These are phyloP conservation scores for Nansenia antarctica DNA, from an alignment of 2,113 vertebrate genomes.

Conservation along the genomic window DNA sequence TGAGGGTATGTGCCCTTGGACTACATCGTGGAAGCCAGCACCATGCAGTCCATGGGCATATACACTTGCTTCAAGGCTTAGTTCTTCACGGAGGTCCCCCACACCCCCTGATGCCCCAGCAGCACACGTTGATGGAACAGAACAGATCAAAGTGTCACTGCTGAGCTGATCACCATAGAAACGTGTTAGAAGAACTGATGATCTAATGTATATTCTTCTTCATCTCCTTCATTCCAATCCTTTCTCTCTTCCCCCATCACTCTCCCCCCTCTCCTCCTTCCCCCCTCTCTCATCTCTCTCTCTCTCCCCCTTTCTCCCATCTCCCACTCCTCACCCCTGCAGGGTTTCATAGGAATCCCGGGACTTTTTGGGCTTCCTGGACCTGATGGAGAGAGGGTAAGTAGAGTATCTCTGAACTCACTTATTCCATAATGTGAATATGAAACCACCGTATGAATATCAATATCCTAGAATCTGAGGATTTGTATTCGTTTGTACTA, in stretches of 20 bases:
- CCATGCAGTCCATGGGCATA: constrained; percentile 99
- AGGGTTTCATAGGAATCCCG: constrained; percentile 93
- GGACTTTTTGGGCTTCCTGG: constrained; percentile 91
- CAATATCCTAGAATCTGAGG: neutral
- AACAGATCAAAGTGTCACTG: constrained; percentile 10
- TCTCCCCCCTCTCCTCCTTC: constrained; percentile 7
- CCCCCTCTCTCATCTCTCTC: neutral
- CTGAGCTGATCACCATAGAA: neutral
- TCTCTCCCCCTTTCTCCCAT: constrained; percentile 12
- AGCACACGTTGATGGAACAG: neutral
- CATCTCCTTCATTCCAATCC: neutral
- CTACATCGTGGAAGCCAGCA: constrained; percentile 99
- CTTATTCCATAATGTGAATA: neutral
- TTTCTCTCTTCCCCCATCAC: constrained; percentile 52
- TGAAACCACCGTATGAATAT: neutral
- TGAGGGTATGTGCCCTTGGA: constrained; percentile 99
- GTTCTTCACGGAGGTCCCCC: constrained; percentile 76
- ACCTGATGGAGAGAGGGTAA: constrained; percentile 93
- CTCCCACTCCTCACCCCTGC: constrained; percentile 49
- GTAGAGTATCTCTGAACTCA: constrained; percentile 59
- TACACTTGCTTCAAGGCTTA: constrained; percentile 99
- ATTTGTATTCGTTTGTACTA: too few species aligned
- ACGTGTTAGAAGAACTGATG: neutral
- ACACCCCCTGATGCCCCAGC: constrained; percentile 7
- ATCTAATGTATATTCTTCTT: neutral